These are phyloP conservation scores for Aphelocoma coerulescens DNA, from an alignment of 2,113 vertebrate genomes.

Conservation along the genomic window DNA sequence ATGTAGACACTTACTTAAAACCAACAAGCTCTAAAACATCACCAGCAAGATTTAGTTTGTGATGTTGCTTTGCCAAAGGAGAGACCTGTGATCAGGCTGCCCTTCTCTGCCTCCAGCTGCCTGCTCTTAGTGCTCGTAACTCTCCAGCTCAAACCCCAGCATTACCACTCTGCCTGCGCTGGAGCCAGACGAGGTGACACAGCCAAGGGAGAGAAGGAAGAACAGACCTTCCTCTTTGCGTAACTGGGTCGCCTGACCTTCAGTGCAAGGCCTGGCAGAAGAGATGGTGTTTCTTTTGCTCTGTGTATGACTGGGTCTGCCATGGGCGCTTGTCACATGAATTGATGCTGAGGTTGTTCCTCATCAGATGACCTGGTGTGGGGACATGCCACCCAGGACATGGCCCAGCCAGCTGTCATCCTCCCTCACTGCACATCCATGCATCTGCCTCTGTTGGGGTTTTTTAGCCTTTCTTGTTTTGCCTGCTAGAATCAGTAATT, in stretches of 20 bases:
- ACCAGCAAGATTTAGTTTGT: neutral
- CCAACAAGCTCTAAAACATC: neutral
- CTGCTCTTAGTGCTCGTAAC: neutral
- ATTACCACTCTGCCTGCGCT: neutral
- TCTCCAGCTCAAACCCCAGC: neutral
- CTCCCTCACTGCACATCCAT: neutral
- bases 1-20: neutral
- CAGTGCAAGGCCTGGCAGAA: neutral
- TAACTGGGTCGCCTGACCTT: neutral
- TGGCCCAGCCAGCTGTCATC: neutral
- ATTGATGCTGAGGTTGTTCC: neutral
- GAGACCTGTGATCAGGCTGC: neutral
- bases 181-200: fast-evolving
- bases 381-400: neutral
- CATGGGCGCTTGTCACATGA: neutral
- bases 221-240: neutral
- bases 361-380: neutral
- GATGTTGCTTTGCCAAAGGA: neutral
- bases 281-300: neutral
- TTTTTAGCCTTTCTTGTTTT: neutral
- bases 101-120: neutral
- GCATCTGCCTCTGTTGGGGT: neutral
- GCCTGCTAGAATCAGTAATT: neutral
- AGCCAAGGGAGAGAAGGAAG: neutral
- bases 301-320: neutral